A percentile compares a stretch with the other conserved stretches of the same genome.
These are phyloP conservation scores for Zingel zingel DNA, from an alignment of 2,113 vertebrate genomes.

Conservation along the genomic window DNA sequence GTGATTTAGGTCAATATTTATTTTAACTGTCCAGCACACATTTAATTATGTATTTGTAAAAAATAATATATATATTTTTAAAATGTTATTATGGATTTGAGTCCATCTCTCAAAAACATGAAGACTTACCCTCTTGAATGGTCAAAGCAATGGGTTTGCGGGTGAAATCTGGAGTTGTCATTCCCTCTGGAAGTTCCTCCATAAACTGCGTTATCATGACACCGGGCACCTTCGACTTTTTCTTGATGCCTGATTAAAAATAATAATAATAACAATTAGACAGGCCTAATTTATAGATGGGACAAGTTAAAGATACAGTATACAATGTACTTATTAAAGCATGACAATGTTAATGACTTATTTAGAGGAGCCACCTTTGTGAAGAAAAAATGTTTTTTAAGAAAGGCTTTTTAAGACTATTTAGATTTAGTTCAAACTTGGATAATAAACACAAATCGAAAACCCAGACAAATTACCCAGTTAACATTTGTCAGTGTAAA, in stretches of 20 bases:
- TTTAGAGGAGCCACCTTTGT: constrained; percentile 10
- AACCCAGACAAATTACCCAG: background rate
- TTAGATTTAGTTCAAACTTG: constrained; percentile 9
- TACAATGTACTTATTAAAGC: background rate
- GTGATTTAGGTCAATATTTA: background rate
- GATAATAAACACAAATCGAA: constrained; percentile 5
- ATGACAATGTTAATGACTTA: background rate
- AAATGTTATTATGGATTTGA: background rate
- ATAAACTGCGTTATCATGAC: constrained; percentile 88
- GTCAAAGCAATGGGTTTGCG: constrained; percentile 90
- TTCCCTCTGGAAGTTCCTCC: constrained; percentile 88
- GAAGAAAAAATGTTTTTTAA: background rate
- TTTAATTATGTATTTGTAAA: too few species aligned
- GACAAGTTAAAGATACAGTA: background rate
- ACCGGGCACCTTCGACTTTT: constrained; percentile 89
- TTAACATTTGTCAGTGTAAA: constrained; percentile 10
- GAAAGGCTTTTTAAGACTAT: background rate
- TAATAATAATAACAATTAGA: constrained; percentile 17
- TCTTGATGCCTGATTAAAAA: constrained; percentile 77
- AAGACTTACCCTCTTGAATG: constrained; percentile 88
- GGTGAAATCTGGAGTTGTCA: constrained; percentile 89
- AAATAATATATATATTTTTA: background rate
- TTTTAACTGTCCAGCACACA: background rate
- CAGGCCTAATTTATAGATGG: background rate
- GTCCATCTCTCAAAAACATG: background rate